Evolutionary conservation across 2,113 vertebrate genomes (phyloP).

Genomic region (Myodes glareolus): DNA sequence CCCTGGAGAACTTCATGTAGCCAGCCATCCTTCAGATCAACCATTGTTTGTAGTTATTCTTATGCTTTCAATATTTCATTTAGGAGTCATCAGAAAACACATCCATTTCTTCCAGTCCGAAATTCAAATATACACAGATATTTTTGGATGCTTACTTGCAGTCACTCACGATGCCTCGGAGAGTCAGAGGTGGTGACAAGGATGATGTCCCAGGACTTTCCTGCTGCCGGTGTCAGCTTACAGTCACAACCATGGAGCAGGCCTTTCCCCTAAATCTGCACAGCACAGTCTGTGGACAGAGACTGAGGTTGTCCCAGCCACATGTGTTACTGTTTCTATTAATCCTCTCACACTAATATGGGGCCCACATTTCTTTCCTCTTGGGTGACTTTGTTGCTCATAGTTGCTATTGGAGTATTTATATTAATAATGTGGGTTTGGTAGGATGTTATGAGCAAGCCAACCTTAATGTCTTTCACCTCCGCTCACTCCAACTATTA

Average conservation of each 20-base stretch:
- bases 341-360: neutral
- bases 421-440: neutral
- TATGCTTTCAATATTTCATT: neutral
- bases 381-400: neutral
- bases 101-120: neutral
- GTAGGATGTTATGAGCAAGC: neutral
- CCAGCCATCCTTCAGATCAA: neutral
- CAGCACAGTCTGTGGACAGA: neutral
- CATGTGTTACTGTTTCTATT: neutral
- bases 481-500: neutral
- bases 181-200: neutral
- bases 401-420: neutral
- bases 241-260: neutral
- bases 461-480: neutral
- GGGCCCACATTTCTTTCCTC: neutral
- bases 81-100: conserved; percentile 12
- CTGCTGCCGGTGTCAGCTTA: neutral
- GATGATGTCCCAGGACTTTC: neutral
- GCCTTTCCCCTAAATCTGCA: neutral
- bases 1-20: neutral
- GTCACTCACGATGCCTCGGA: neutral
- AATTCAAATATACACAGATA: neutral
- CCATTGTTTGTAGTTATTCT: neutral
- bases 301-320: neutral
- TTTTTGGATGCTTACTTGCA: neutral